These are phyloP conservation scores for Eupithecia pulchellata DNA, from an alignment of 2,888 invertebrate genomes.

Conservation along the genomic window DNA sequence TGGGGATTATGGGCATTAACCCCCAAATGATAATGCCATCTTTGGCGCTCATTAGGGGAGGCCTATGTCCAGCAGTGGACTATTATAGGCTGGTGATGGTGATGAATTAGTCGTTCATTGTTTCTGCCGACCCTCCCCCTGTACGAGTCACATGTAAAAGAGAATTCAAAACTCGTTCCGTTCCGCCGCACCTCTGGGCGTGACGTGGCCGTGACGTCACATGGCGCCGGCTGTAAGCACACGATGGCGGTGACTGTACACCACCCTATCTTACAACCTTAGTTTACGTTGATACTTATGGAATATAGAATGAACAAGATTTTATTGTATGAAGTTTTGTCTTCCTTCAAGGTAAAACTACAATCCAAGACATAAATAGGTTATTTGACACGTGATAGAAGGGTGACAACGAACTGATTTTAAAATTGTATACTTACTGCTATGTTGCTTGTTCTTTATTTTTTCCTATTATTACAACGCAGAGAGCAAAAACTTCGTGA, in stretches of 20 bases:
- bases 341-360: slow-evolving; percentile 1
- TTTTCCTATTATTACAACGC: no score
- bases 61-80: no score
- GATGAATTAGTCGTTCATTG: neutral
- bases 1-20: no score
- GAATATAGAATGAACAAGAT: neutral
- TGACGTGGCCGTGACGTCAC: slow-evolving; percentile 35
- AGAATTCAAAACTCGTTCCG: slow-evolving; percentile 46
- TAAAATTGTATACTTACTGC: neutral
- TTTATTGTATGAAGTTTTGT: neutral
- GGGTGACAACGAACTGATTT: neutral
- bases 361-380: neutral
- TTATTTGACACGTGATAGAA: neutral
- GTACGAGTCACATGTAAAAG: slow-evolving; percentile 38
- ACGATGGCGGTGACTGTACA: neutral
- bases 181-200: slow-evolving; percentile 34
- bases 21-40: no score
- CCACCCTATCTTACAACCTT: neutral
- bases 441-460: neutral
- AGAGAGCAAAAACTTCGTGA: no score
- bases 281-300: neutral
- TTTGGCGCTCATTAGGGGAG: no score
- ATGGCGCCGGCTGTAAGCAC: neutral
- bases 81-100: no score
- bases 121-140: slow-evolving; percentile 33